Evolutionary conservation across 1,140 invertebrate genomes (phyloP), one percentile per base, ranked within the genome.

Genomic region (Teleopsis dalmanni): DNA sequence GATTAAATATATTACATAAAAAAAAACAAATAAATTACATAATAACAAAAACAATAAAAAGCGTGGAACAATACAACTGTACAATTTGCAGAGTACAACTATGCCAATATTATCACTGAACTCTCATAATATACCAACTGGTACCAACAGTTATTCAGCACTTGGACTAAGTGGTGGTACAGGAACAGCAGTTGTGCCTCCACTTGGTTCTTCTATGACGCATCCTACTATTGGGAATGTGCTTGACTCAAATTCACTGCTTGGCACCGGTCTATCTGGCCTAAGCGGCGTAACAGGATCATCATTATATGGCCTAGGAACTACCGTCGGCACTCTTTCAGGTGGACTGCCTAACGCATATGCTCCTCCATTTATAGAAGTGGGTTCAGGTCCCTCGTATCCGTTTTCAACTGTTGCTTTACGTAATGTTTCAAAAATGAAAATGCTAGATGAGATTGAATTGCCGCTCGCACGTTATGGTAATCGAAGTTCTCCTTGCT

Each of bases 401-500:
- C 74, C 78, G 2, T 82, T 80, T 53, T 76, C 78, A 34, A 79
- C 81, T 66, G 78, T 79, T 14, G 78, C 80, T 7, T 58, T 81
- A 49, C 65, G 78, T 14, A 74, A 76, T 25, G 64, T 61, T 11
- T 63, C 64, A 54, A 82, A 82, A 62, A 66, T 82, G 62, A 82
- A 83, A 66, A 78, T 80, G 46, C 73, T 82, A 60, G 81, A 83
- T 53, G 81, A 83, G 64, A 79, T 81, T 53, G 81, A 83, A 58
- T 70, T 83, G 45, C 78, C 79, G 21, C 57, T 78, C 55, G 66
- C 74, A 50, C 75, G 77, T 63, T 79, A 75, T 60, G 73, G 71
- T 34, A 76, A 80, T 53, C 74, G 81, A 54, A 78, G 78, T 7
- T 82, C 81, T 31, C 81, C 81, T 14, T 79, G 81, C 75, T 55